Percentiles rank a stretch among this genome's conserved stretches.
Evolutionary conservation across 2,888 invertebrate genomes (phyloP).

Genomic region (Tinea semifulvella): DNA sequence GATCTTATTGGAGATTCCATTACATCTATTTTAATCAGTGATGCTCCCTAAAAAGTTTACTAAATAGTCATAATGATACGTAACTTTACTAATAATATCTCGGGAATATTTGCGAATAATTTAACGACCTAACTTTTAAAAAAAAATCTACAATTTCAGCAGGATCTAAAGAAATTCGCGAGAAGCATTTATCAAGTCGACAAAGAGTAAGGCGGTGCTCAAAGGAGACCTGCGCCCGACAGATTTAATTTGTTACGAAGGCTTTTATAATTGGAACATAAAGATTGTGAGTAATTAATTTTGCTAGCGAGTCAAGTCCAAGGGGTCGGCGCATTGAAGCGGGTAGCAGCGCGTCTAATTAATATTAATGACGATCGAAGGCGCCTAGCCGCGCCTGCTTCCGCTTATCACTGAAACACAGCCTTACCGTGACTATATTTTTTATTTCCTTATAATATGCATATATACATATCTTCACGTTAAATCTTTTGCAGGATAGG

Average conservation of each 20-base stretch:
- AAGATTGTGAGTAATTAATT: slow-evolving; percentile 68
- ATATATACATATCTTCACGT: too few relatives aligned
- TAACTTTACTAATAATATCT: too few relatives aligned
- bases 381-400: slow-evolving; percentile 30
- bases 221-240: slow-evolving; percentile 64
- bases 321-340: slow-evolving; percentile 55
- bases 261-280: slow-evolving; percentile 68
- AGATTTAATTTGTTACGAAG: slow-evolving; percentile 68
- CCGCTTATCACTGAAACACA: slow-evolving; percentile 19
- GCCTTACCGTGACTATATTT: too few relatives aligned
- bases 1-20: too few relatives aligned
- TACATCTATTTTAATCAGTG: too few relatives aligned
- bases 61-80: too few relatives aligned
- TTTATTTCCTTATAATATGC: too few relatives aligned
- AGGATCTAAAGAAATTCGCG: slow-evolving; percentile 57
- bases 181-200: slow-evolving; percentile 65
- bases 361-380: slow-evolving; percentile 61
- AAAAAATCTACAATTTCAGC: slow-evolving; percentile 42
- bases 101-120: too few relatives aligned
- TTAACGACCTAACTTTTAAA: slow-evolving; percentile 41
- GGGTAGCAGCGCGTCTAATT: slow-evolving; percentile 55
- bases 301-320: slow-evolving; percentile 66
- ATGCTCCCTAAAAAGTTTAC: too few relatives aligned
- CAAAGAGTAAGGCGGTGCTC: slow-evolving; percentile 66
- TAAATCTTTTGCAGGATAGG: too few relatives aligned